Evolutionary conservation across 2,113 vertebrate species (phyloP), one percentile per base, ranked within the genome.

Genomic region (Cranoglanis bouderius): DNA sequence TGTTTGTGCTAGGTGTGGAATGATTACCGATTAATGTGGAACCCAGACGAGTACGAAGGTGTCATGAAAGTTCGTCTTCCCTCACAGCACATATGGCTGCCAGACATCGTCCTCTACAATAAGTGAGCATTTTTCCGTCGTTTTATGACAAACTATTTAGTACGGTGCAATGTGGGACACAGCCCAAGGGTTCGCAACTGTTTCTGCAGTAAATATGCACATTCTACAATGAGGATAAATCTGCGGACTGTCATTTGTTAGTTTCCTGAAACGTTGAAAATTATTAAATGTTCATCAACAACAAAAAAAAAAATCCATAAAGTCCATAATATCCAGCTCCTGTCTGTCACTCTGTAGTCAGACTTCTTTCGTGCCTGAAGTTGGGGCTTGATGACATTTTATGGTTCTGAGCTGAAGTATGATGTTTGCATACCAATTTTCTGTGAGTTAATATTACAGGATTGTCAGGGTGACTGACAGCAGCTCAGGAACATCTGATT

Each of bases 61-160:
- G 96, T 96, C 67, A 94, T 95, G 87, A 96, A 96, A 92, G 94
- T 96, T 8, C 93, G 95, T 1, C 94, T 96, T 29, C 95, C 95
- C 0, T 94, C 96, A n/a, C 95, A 94, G 85, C 95, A 96, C 92
- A 96, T 96, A 91, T 96, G 96, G 96, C 92, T 96, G 86, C 96
- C 96, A 10, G 96, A 96, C 93, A 96, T 96, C 21, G 95, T 96
- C 72, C 95, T 96, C 77, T 96, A 96, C 90, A 96, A 96, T 92
- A 96, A 96, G 96, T 96, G 91, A 92, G 93, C 86, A 65, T 24
- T 0, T 6, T 61, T 67, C 19, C 14, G 7, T 43, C 57, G 6
- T 24, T 59, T 21, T 61, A 21, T 24, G 21, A 8, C 57, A 13
- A 3, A 4, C 10, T 65, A 4, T 65, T n/a, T 2, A 61, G 59